These are phyloP conservation scores for Plebejus argus DNA, from an alignment of 2,888 invertebrate species.

Conservation along the genomic window DNA sequence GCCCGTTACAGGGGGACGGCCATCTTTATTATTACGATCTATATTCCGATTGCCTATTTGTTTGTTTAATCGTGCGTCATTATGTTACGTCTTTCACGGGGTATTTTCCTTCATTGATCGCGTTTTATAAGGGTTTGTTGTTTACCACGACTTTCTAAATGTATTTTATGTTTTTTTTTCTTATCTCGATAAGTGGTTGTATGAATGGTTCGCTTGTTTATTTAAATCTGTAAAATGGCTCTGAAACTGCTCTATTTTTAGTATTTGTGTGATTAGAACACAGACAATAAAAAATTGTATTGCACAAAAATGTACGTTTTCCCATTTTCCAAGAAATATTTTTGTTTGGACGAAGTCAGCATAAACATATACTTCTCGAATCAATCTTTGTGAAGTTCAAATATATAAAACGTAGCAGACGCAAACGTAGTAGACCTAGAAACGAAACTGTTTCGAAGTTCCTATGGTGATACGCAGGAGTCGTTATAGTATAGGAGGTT, in stretches of 20 bases:
- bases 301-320: too few relatives aligned
- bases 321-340: too few relatives aligned
- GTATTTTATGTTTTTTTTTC: neutral
- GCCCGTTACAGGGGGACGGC: slow-evolving; percentile 1
- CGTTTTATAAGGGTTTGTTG: neutral
- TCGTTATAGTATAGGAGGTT: neutral
- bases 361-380: neutral
- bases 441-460: neutral
- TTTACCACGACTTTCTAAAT: neutral
- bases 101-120: neutral
- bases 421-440: too few relatives aligned
- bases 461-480: neutral
- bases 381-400: neutral
- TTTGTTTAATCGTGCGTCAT: slow-evolving; percentile 7
- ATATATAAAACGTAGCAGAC: too few relatives aligned
- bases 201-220: neutral
- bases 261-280: too few relatives aligned
- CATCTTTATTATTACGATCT: neutral
- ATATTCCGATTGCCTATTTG: slow-evolving; percentile 4
- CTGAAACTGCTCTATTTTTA: too few relatives aligned
- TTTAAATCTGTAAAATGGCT: too few relatives aligned
- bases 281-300: too few relatives aligned
- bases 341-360: neutral
- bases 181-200: neutral
- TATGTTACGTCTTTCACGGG: neutral